Percentiles rank a stretch among this genome's conserved stretches.
These are phyloP conservation scores for Calosoma granatense DNA, from an alignment of 1,140 invertebrate genomes.

Conservation along the genomic window DNA sequence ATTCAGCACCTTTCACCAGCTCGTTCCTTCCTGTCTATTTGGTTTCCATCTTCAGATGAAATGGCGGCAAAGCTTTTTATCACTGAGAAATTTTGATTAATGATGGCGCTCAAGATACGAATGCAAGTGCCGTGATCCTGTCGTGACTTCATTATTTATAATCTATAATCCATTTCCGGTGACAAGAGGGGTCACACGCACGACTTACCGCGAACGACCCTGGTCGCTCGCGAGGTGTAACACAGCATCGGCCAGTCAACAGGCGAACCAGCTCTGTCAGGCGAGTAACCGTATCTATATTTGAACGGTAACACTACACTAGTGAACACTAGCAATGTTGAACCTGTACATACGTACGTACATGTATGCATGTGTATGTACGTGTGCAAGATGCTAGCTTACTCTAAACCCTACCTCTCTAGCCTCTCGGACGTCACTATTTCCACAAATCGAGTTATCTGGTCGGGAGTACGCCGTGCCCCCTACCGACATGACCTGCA, in stretches of 20 bases:
- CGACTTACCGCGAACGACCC: background rate
- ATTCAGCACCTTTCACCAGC: too few species aligned
- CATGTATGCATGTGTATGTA: background rate
- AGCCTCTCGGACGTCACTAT: too few species aligned
- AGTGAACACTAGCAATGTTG: too few species aligned
- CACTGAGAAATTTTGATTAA: conserved; percentile 3
- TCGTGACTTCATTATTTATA: conserved; percentile 7
- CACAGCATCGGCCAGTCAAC: too few species aligned
- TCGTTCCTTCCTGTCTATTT: background rate
- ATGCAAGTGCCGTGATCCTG: conserved; percentile 1
- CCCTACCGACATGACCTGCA: conserved; percentile 4
- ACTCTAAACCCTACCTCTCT: too few species aligned
- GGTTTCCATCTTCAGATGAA: background rate
- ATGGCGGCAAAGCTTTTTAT: background rate
- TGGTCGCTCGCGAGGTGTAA: too few species aligned
- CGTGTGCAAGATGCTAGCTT: too few species aligned
- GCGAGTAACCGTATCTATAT: too few species aligned
- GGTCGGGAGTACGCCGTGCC: background rate
- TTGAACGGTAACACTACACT: too few species aligned
- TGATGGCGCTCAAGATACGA: background rate
- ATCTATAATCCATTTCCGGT: conserved; percentile 4
- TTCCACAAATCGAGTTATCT: background rate
- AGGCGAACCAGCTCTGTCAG: too few species aligned
- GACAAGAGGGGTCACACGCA: background rate
- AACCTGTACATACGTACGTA: too few species aligned